Conservation (phyloP, 2,888 invertebrate genomes). For the Julus scandinavius region DNA sequence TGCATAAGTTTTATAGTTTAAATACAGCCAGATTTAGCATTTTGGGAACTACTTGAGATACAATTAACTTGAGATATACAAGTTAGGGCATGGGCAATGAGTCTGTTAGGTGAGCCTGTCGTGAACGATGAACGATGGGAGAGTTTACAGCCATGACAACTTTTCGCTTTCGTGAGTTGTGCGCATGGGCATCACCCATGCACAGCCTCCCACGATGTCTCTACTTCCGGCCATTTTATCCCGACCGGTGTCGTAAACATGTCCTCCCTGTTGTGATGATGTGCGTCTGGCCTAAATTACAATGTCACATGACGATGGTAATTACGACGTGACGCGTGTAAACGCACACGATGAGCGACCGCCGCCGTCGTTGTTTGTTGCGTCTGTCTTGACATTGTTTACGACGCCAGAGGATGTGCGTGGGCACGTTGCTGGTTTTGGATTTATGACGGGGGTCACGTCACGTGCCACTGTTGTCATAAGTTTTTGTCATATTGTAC, state of each 20-base stretch:
- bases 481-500: background rate
- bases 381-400: conserved; percentile 22
- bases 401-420: conserved; percentile 4
- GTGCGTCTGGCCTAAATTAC: conserved; percentile 1
- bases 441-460: background rate
- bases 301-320: conserved; percentile 24
- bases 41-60: no score
- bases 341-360: conserved; percentile 14
- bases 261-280: background rate
- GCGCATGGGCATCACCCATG: background rate
- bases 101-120: background rate
- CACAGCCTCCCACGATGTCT: background rate
- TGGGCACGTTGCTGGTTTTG: background rate
- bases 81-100: no score
- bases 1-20: no score
- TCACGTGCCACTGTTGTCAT: background rate
- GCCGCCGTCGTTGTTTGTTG: background rate
- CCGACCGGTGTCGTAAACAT: background rate
- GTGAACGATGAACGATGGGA: background rate
- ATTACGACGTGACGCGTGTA: conserved; percentile 4
- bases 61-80: no score
- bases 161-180: background rate
- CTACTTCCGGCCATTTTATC: background rate
- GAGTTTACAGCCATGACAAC: background rate
- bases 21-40: no score